Percentiles rank a stretch among this genome's conserved stretches.
phyloP scores from a whole-genome alignment of 2,797 vertebrate species.

The Acridotheres tristis region DNA sequence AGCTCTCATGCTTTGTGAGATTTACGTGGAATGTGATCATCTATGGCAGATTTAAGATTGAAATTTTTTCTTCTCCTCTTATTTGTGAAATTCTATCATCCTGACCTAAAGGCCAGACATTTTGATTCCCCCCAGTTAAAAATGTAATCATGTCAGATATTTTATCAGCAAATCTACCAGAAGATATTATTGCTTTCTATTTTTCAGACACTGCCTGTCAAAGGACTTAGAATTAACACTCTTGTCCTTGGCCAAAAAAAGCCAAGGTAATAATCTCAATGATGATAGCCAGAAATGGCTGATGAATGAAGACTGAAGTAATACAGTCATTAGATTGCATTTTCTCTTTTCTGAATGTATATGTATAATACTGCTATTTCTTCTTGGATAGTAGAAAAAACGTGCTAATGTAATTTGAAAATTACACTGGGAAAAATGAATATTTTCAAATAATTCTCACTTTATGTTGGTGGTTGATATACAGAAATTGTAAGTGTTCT shows the following conservation, averaged over 20 bases:
- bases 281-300: not conserved
- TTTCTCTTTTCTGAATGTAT: not conserved
- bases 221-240: not conserved
- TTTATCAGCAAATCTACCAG: not conserved
- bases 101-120: not conserved
- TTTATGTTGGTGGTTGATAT: not conserved
- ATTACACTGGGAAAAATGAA: not conserved
- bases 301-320: not conserved
- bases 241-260: not conserved
- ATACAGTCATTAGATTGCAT: not conserved
- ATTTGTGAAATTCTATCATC: not conserved
- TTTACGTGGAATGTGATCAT: not conserved
- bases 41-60: not conserved
- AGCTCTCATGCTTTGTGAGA: not conserved
- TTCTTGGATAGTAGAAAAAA: not conserved
- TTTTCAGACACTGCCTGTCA: not conserved
- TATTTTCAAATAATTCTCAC: not conserved
- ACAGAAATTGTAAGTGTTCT: not conserved
- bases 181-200: not conserved
- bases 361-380: not conserved
- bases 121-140: not conserved
- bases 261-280: not conserved
- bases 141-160: not conserved
- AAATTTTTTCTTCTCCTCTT: not conserved
- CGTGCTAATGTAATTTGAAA: not conserved